Evolutionary conservation across 1,140 invertebrate genomes (phyloP).

Genomic region (Aphaenogaster rudis): DNA sequence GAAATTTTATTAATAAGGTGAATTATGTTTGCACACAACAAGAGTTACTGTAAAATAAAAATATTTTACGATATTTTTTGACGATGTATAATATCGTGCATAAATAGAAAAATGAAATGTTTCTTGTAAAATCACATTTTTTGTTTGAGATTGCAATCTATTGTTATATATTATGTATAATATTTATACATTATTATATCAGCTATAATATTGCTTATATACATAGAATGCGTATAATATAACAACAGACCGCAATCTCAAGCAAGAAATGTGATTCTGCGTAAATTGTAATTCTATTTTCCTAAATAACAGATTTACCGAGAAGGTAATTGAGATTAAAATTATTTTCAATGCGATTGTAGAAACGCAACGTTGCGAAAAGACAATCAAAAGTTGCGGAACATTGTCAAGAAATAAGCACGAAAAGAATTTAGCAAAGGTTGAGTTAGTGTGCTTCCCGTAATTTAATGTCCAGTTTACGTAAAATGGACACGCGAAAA

Average conservation of each 20-base stretch:
- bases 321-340: constrained; percentile 50
- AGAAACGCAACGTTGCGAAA: constrained; percentile 39
- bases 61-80: background rate
- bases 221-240: background rate
- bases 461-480: constrained; percentile 16
- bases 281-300: constrained; percentile 29
- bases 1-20: constrained; percentile 8
- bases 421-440: background rate
- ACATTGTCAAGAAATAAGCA: constrained; percentile 22
- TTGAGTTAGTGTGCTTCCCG: background rate
- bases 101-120: background rate
- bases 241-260: background rate
- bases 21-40: constrained; percentile 12
- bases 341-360: constrained; percentile 40
- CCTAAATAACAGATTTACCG: constrained; percentile 3
- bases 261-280: constrained; percentile 21
- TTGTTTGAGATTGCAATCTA: background rate
- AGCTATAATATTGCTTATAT: background rate
- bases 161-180: background rate
- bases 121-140: background rate
- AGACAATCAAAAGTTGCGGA: constrained; percentile 36
- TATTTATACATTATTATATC: constrained; percentile 7
- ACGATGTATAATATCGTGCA: background rate
- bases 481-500: constrained; percentile 5
- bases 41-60: constrained; percentile 13